phyloP scores from a whole-genome alignment of 1,140 invertebrate genomes.

The Drosophila fuyamai region DNA sequence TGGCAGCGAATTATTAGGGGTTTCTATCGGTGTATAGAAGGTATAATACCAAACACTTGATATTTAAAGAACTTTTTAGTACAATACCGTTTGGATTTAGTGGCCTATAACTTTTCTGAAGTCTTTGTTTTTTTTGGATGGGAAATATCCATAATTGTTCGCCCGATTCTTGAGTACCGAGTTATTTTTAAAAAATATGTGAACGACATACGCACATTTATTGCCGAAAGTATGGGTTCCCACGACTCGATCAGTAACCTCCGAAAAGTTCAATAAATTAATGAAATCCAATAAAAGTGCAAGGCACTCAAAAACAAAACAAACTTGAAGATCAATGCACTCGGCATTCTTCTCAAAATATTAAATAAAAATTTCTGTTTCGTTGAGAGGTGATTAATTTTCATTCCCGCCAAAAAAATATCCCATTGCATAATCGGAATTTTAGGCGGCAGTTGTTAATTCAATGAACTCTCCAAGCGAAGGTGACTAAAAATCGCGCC shows the following conservation, averaged over 20 bases:
- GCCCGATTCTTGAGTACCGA: too few relatives aligned
- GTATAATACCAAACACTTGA: too few relatives aligned
- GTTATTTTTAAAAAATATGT: neutral
- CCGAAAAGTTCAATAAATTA: conserved; percentile 6
- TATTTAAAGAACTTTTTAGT: too few relatives aligned
- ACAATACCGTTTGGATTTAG: too few relatives aligned
- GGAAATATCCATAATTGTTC: too few relatives aligned
- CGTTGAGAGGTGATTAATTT: conserved; percentile 41
- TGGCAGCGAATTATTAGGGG: too few relatives aligned
- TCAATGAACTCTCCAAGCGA: conserved; percentile 45
- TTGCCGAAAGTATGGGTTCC: conserved; percentile 27
- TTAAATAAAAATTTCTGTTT: conserved; percentile 10
- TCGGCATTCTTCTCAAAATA: neutral
- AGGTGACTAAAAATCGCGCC: conserved; percentile 48
- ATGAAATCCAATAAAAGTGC: conserved; percentile 39
- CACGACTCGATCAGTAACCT: conserved; percentile 51
- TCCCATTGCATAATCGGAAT: conserved; percentile 60
- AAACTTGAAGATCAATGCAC: conserved; percentile 50
- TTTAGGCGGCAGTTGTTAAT: conserved; percentile 26
- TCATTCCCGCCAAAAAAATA: conserved; percentile 24
- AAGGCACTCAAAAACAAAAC: conserved; percentile 31
- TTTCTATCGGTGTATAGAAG: too few relatives aligned
- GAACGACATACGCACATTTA: neutral
- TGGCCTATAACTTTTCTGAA: too few relatives aligned
- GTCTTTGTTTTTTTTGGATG: too few relatives aligned